A percentile compares a stretch with the other conserved stretches of the same genome.
These are phyloP conservation scores for Microtus oregoni DNA, from an alignment of 2,113 vertebrate species.

Conservation along the genomic window DNA sequence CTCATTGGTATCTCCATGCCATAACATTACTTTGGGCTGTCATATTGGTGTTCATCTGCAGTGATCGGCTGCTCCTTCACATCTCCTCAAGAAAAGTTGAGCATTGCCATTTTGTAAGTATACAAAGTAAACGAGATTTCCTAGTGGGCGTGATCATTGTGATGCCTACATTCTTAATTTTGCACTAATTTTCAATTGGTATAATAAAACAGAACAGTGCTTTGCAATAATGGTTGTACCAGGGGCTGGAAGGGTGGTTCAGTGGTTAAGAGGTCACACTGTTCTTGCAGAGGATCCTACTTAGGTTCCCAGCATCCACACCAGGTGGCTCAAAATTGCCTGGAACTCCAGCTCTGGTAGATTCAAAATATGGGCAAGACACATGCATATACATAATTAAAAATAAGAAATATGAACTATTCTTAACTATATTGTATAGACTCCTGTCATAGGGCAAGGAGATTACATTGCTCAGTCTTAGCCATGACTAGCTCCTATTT, in stretches of 20 bases:
- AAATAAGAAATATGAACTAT: not conserved
- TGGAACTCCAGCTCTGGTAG: not conserved
- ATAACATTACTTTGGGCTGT: not conserved
- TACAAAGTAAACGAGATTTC: conserved; percentile 23
- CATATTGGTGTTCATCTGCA: too few species aligned
- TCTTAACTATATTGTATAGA: not conserved
- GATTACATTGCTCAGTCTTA: not conserved
- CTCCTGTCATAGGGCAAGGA: not conserved
- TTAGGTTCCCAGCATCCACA: not conserved
- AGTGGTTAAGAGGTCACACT: not conserved
- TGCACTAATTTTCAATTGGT: not conserved
- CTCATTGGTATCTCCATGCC: not conserved
- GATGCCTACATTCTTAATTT: not conserved
- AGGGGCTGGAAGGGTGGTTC: not conserved
- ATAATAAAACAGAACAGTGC: not conserved
- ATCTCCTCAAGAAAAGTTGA: not conserved
- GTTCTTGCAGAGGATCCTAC: not conserved
- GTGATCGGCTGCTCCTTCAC: not conserved
- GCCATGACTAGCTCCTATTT: not conserved
- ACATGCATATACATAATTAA: not conserved
- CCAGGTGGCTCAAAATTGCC: not conserved
- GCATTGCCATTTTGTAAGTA: not conserved
- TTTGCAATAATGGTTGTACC: not conserved
- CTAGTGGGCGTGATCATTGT: not conserved
- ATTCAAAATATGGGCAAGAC: not conserved